Conservation (phyloP, 2,888 invertebrate species). For the Leptodirus hochenwartii region DNA sequence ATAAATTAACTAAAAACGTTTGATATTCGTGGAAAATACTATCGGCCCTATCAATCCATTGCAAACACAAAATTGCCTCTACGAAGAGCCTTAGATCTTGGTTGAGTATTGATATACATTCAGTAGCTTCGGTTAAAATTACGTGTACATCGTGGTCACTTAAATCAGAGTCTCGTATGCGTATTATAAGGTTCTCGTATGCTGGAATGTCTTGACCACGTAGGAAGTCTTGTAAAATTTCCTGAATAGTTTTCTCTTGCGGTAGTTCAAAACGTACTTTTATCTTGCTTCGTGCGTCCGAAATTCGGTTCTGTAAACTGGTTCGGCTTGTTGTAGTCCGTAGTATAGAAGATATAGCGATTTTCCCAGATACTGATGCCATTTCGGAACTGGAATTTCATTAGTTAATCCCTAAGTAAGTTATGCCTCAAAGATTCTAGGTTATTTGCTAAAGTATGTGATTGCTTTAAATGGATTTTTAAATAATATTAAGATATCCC, state of each 20-base stretch:
- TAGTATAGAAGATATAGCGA: slow-evolving; percentile 13
- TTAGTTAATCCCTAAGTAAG: too few relatives aligned
- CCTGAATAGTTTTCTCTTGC: slow-evolving; percentile 27
- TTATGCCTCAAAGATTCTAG: too few relatives aligned
- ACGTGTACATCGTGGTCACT: slow-evolving; percentile 38
- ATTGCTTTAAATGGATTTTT: too few relatives aligned
- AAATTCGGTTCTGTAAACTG: slow-evolving; percentile 12
- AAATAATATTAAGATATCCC: too few relatives aligned
- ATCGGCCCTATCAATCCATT: slow-evolving; percentile 34
- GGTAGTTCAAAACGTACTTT: slow-evolving; percentile 31
- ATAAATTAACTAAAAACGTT: slow-evolving; percentile 43
- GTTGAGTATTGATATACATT: slow-evolving; percentile 38
- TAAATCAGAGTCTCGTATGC: slow-evolving; percentile 30
- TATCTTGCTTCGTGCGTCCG: slow-evolving; percentile 9
- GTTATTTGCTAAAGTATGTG: too few relatives aligned
- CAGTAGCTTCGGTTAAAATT: slow-evolving; percentile 34
- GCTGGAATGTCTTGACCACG: slow-evolving; percentile 24
- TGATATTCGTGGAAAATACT: slow-evolving; percentile 37
- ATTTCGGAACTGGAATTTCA: too few relatives aligned
- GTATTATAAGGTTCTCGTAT: slow-evolving; percentile 32
- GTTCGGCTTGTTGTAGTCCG: slow-evolving; percentile 10
- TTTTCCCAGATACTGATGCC: not conserved
- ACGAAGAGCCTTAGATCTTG: slow-evolving; percentile 36
- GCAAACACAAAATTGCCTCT: slow-evolving; percentile 37
- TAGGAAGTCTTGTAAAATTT: slow-evolving; percentile 28